phyloP scores from a whole-genome alignment of 2,888 invertebrate genomes.

The Plagodis pulveraria region DNA sequence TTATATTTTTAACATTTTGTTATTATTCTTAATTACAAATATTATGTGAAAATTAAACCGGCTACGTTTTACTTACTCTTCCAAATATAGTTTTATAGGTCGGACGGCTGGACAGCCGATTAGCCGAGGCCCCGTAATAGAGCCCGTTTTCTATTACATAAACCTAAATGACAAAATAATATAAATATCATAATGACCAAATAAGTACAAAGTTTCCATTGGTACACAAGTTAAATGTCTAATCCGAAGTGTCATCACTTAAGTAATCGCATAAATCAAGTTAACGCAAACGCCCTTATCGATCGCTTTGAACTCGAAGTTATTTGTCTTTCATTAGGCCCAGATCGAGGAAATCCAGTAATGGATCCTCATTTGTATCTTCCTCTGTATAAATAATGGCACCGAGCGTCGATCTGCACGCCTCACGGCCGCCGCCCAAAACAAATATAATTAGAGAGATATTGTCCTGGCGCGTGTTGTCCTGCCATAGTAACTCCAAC shows the following conservation, averaged over 20 bases:
- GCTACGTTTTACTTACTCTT: no score
- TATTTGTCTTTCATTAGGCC: slow-evolving; percentile 78
- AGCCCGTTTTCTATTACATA: no score
- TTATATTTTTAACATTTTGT: no score
- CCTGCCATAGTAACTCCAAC: slow-evolving; percentile 26
- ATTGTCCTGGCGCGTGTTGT: slow-evolving; percentile 50
- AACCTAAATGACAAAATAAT: no score
- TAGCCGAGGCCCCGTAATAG: no score
- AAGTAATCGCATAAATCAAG: slow-evolving; percentile 58
- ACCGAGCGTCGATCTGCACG: slow-evolving; percentile 56
- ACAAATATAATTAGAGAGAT: slow-evolving; percentile 71
- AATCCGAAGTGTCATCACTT: slow-evolving; percentile 19
- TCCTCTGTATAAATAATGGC: slow-evolving; percentile 73
- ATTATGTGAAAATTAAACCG: no score
- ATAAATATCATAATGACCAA: no score
- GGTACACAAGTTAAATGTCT: slow-evolving; percentile 17
- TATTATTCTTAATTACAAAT: no score
- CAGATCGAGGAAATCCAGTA: slow-evolving; percentile 76
- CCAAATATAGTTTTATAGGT: no score
- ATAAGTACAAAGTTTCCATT: not conserved
- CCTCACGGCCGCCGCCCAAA: slow-evolving; percentile 56
- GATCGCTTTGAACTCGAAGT: slow-evolving; percentile 70
- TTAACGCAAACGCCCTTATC: slow-evolving; percentile 68
- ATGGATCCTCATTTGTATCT: slow-evolving; percentile 78
- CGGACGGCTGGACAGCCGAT: no score